Evolutionary conservation across 2,888 invertebrate species (phyloP).

Genomic region (Lepetodrilus schrolli): DNA sequence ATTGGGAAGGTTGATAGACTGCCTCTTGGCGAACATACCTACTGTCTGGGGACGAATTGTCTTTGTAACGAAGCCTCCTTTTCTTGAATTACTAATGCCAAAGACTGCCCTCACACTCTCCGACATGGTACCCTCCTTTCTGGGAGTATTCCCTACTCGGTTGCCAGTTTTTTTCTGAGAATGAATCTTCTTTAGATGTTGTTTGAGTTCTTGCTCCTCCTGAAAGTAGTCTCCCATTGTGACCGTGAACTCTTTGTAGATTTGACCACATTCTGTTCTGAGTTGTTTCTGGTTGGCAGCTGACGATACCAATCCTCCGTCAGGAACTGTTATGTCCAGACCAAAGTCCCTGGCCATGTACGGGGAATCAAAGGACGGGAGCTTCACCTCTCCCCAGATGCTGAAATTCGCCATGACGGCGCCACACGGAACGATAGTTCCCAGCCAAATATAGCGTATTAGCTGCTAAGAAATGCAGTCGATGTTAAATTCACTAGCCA

Average conservation of each 20-base stretch:
- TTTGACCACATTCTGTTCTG: slow-evolving; percentile 47
- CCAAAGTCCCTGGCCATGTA: slow-evolving; percentile 58
- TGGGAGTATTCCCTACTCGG: not conserved
- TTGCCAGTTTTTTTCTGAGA: slow-evolving; percentile 46
- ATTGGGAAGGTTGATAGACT: not conserved
- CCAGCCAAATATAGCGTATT: not conserved
- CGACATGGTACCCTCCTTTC: not conserved
- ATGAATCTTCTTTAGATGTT: slow-evolving; percentile 41
- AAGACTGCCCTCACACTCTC: not conserved
- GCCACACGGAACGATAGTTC: not conserved
- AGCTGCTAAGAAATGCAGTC: too few relatives aligned
- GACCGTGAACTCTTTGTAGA: slow-evolving; percentile 57
- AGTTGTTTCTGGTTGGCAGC: slow-evolving; percentile 54
- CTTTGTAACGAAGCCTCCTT: not conserved
- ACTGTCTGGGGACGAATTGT: slow-evolving; percentile 20
- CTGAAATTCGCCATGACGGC: not conserved
- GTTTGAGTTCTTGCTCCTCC: slow-evolving; percentile 48
- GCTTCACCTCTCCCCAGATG: slow-evolving; percentile 5
- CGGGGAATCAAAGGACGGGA: slow-evolving; percentile 33
- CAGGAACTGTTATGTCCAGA: slow-evolving; percentile 61
- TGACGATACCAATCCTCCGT: slow-evolving; percentile 54
- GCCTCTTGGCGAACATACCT: slow-evolving; percentile 2
- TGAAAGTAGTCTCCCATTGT: slow-evolving; percentile 55
- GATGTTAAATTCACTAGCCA: too few relatives aligned
- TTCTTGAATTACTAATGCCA: not conserved